Base-by-base conservation (phyloP, 2,113 vertebrate species). In the Myotis yumanensis region DNA sequence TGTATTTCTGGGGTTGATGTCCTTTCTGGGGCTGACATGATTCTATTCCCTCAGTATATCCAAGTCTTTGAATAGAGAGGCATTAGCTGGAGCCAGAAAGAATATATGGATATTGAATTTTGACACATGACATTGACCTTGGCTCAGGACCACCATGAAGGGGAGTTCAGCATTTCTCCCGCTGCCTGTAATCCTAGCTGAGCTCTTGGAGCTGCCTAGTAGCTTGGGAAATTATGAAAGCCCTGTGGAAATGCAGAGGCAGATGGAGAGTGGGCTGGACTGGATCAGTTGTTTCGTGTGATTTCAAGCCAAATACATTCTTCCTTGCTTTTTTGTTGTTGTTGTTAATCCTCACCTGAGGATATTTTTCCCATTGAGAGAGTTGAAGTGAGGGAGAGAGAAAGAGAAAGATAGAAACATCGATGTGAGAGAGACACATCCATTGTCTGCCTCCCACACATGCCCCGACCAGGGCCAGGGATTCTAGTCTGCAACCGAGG, bases 201-300 rank as follows among this genome's bases (percentile, higher is more conserved):
- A 57, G 37, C 57, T 89, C 51, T 64, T 73, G 10, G n/a, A 86
- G 40, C 43, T 85, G 73, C 54, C 40, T 4, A 25, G 5, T 5
- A 84, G 69, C 18, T 83, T 73, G 66, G 72, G 54, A 95, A 86
- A 48, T 73, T 77, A 85, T 62, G 94, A 75, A 88, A 71, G 22
- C 18, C 54, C 46, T 79, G 54, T 57, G 64, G 77, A 93, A 92
- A 82, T 35, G 76, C 62, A 57, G 59, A 93, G 28, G 52, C 4
- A 20, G 59, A 76, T 72, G 66, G 73, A 35, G 32, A 62, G 43
- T 40, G 59, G 28, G 22, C 40, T 62, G 40, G 20, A 4, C 48
- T 71, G 23, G 14, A 23, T 64, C 35, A n/a, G 72, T 35, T 18
- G 23, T 69, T 59, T 46, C n/a, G 20, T 72, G 46, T 73, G n/a